phyloP scores from a whole-genome alignment of 2,797 vertebrate species.

The Coccyzus lansbergi region DNA sequence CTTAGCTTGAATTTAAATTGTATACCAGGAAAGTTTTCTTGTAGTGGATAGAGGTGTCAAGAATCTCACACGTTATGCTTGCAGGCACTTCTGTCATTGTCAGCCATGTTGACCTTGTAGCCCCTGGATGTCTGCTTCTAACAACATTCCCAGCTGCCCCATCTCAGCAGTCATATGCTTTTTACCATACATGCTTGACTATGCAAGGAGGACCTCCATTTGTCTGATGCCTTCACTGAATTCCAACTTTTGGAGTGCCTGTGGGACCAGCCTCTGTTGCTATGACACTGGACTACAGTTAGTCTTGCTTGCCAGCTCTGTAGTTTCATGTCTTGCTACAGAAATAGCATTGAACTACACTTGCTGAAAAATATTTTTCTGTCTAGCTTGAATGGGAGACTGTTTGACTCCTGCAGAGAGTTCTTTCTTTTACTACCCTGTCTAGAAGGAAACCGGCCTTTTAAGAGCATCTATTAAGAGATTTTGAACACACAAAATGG shows the following conservation, averaged over 20 bases:
- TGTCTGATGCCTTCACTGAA: not conserved
- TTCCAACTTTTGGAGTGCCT: not conserved
- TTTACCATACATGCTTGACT: not conserved
- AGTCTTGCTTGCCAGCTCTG: not conserved
- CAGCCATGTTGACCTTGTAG: not conserved
- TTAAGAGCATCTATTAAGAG: not conserved
- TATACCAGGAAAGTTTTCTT: not conserved
- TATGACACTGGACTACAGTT: not conserved
- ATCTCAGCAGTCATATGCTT: not conserved
- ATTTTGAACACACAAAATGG: not conserved
- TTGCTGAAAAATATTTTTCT: not conserved
- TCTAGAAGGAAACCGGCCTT: not conserved
- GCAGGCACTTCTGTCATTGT: not conserved
- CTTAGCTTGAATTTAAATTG: not conserved
- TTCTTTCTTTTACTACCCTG: not conserved
- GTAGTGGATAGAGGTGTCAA: not conserved
- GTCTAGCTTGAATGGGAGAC: not conserved
- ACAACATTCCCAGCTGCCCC: not conserved
- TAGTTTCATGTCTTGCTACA: not conserved
- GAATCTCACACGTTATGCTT: not conserved
- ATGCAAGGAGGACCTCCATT: not conserved
- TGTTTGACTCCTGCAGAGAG: not conserved
- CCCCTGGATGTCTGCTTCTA: not conserved
- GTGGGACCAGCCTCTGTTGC: not conserved
- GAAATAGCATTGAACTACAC: not conserved